These are phyloP conservation scores for Halictus quadricinctus DNA, from an alignment of 2,888 invertebrate genomes.

Conservation along the genomic window DNA sequence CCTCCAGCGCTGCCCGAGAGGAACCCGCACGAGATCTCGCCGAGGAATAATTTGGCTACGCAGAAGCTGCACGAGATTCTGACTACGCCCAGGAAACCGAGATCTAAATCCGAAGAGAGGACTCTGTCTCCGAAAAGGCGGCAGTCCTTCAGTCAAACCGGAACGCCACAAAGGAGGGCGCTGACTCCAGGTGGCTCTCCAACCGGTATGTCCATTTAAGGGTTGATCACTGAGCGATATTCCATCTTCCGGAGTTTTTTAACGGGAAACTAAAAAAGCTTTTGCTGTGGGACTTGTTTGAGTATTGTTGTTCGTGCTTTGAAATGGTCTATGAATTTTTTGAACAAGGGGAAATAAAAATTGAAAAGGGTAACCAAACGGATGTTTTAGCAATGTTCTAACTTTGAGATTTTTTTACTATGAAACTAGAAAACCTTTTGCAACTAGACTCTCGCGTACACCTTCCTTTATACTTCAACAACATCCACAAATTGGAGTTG, in stretches of 20 bases:
- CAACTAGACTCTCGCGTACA: too few relatives aligned
- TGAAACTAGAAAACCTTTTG: too few relatives aligned
- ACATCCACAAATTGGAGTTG: too few relatives aligned
- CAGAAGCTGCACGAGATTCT: constrained; percentile 90
- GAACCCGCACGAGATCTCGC: constrained; percentile 72
- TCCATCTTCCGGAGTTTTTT: not conserved
- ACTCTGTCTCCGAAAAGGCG: constrained; percentile 77
- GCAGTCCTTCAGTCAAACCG: constrained; percentile 67
- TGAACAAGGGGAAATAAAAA: not conserved
- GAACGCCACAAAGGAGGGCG: constrained; percentile 83
- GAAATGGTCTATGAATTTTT: not conserved
- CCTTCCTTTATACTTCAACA: too few relatives aligned
- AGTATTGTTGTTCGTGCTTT: not conserved
- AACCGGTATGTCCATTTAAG: constrained; percentile 67
- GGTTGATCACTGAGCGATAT: not conserved
- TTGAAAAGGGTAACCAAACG: too few relatives aligned
- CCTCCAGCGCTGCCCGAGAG: constrained; percentile 80
- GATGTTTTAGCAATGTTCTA: too few relatives aligned
- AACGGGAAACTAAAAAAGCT: not conserved
- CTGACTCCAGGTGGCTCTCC: constrained; percentile 80
- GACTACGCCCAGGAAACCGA: constrained; percentile 87
- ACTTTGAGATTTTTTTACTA: too few relatives aligned
- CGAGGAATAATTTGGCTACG: constrained; percentile 87
- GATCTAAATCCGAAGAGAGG: constrained; percentile 79
- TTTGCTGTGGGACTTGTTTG: not conserved